These are phyloP conservation scores for Botia almorhae DNA, from an alignment of 2,797 vertebrate genomes.

Conservation along the genomic window DNA sequence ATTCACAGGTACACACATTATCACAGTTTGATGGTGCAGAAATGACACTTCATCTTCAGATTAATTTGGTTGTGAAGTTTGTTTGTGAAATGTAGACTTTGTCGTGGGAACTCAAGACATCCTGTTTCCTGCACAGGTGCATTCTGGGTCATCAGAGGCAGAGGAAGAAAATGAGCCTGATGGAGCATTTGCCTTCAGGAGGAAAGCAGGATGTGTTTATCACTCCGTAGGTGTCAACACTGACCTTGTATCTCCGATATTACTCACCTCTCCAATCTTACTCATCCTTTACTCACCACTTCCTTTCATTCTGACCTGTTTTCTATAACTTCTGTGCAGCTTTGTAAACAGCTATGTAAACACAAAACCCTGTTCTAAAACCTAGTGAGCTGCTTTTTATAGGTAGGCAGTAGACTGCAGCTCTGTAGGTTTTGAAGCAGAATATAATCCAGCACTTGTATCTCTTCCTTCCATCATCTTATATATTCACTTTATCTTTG, in stretches of 20 bases:
- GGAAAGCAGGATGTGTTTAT: slow-evolving; percentile 98
- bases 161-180: slow-evolving; percentile 99
- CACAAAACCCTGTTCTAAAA: not conserved
- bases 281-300: not conserved
- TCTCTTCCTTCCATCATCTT: not conserved
- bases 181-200: slow-evolving; percentile 94
- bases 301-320: slow-evolving; percentile 27
- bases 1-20: slow-evolving; percentile 85
- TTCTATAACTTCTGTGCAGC: not conserved
- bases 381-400: not conserved
- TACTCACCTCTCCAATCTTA: slow-evolving; percentile 7
- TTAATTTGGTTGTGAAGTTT: not conserved
- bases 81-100: not conserved
- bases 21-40: not conserved
- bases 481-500: not conserved
- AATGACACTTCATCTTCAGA: not conserved
- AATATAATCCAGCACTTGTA: no score
- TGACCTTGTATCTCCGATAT: not conserved
- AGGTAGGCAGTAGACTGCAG: no score
- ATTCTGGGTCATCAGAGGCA: slow-evolving; percentile 96
- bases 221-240: slow-evolving; percentile 88
- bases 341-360: no score
- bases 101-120: not conserved
- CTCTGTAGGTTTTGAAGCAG: not conserved
- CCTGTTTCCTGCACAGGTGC: slow-evolving; percentile 76